Conservation (phyloP, 2,113 vertebrate genomes). For the Hyaena hyaena region DNA sequence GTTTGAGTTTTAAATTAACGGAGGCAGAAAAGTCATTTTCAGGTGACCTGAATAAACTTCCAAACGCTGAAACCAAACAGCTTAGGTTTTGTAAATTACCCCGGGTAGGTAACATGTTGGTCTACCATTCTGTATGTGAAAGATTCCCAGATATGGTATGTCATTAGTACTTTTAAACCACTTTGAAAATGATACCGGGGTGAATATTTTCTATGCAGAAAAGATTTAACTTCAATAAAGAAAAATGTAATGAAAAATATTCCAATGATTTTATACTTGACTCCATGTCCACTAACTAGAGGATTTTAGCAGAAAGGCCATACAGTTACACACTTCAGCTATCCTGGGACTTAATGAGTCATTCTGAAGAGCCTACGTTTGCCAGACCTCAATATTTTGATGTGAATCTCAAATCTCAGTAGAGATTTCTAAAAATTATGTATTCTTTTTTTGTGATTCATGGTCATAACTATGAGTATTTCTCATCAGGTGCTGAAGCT, state of each 20-base stretch:
- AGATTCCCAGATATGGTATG: background rate
- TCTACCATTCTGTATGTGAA: background rate
- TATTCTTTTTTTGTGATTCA: conserved; percentile 23
- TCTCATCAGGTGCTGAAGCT: background rate
- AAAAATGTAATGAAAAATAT: conserved; percentile 1
- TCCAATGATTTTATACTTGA: background rate
- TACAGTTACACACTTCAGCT: background rate
- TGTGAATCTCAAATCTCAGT: conserved; percentile 29
- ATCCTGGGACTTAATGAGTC: background rate
- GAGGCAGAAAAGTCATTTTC: conserved; percentile 56
- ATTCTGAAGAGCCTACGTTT: background rate
- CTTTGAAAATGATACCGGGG: background rate
- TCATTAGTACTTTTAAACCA: background rate
- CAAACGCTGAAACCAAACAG: background rate
- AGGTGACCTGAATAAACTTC: conserved; percentile 37
- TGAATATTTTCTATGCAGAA: background rate
- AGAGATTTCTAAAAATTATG: background rate
- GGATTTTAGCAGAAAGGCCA: background rate
- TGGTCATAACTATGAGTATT: background rate
- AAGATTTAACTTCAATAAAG: background rate
- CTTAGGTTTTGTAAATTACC: background rate
- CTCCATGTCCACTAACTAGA: background rate
- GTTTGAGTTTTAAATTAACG: conserved; percentile 43
- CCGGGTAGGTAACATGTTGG: background rate
- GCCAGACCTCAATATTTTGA: conserved; percentile 21